These are phyloP conservation scores for Temnothorax unifasciatus DNA, from an alignment of 2,888 invertebrate genomes.

Conservation along the genomic window DNA sequence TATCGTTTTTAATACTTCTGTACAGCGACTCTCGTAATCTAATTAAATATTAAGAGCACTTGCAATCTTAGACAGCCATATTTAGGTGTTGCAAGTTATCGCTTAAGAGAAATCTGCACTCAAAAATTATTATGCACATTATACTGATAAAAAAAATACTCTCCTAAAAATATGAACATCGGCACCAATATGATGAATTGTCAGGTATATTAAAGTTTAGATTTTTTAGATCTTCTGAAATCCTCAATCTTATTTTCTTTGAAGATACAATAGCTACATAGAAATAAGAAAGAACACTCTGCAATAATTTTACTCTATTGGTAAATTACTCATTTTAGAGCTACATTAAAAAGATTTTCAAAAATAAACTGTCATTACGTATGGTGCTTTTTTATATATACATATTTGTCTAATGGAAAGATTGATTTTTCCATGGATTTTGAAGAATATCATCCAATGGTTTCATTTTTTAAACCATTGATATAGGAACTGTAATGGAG, in stretches of 20 bases:
- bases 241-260: neutral
- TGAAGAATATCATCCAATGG: neutral
- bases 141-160: neutral
- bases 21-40: slow-evolving; percentile 8
- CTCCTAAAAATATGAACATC: neutral
- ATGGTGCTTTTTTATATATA: slow-evolving; percentile 18
- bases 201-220: neutral
- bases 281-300: neutral
- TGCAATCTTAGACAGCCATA: slow-evolving; percentile 5
- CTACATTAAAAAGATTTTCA: neutral
- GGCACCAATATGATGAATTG: neutral
- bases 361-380: neutral
- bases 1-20: slow-evolving; percentile 30
- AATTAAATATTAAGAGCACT: slow-evolving; percentile 18
- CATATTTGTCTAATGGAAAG: slow-evolving; percentile 9
- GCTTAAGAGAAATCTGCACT: slow-evolving; percentile 2
- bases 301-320: slow-evolving; percentile 21
- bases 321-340: neutral
- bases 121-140: neutral
- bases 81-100: neutral
- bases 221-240: neutral
- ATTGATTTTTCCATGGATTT: slow-evolving; percentile 8
- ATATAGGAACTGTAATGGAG: slow-evolving; percentile 19
- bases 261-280: slow-evolving; percentile 9
- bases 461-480: neutral